Conservation (phyloP, 2,113 vertebrate genomes). For the Ibidorhyncha struthersii region DNA sequence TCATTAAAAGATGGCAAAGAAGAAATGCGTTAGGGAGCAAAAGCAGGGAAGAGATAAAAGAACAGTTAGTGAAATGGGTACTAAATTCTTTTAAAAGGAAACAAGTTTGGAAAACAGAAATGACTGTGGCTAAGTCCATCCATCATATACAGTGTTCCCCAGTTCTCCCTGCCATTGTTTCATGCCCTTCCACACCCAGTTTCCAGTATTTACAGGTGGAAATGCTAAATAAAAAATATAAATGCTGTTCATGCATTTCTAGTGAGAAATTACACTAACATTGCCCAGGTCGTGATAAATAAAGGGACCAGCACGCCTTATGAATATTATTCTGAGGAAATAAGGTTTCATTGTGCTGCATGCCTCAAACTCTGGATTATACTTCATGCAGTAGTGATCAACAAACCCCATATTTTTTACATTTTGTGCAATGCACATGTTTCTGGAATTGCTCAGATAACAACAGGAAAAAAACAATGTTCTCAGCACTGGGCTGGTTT, state of each 20-base stretch:
- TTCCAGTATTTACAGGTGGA: not conserved
- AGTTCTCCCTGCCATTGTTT: not conserved
- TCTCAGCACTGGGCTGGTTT: not conserved
- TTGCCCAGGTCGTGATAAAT: not conserved
- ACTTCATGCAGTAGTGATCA: not conserved
- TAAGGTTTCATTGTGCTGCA: not conserved
- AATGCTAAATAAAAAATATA: not conserved
- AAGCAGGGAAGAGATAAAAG: not conserved
- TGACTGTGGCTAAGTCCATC: not conserved
- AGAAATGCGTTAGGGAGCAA: not conserved
- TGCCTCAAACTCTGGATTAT: not conserved
- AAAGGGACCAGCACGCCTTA: not conserved
- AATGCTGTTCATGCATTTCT: not conserved
- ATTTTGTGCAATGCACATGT: not conserved
- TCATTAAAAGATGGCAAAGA: not conserved
- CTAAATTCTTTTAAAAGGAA: not conserved
- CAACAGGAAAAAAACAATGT: not conserved
- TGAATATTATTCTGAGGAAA: not conserved
- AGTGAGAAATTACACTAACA: not conserved
- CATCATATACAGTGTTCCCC: not conserved
- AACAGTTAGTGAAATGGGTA: not conserved
- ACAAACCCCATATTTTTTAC: not conserved
- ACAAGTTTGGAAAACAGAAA: not conserved
- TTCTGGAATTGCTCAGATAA: not conserved
- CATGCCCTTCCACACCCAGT: not conserved